Base-by-base conservation (phyloP, 1,140 invertebrate genomes). In the Muscidifurax raptorellus region DNA sequence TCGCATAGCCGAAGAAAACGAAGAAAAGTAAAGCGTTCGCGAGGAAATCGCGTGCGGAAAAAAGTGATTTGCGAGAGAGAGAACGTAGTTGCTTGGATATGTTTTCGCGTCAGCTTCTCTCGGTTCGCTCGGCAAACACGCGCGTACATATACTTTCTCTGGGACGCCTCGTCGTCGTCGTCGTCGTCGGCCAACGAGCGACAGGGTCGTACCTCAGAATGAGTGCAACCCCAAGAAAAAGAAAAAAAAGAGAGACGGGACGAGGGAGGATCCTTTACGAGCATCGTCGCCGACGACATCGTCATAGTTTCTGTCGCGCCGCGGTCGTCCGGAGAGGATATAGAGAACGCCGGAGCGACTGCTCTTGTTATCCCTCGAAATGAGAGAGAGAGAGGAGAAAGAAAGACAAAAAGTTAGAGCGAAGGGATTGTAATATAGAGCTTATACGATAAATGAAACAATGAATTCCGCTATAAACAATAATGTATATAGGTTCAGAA, bases 221-320 rank as follows among this genome's bases (percentile, higher is more conserved):
- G 47, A 80, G 25, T 64, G 69, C 67, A 79, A 28, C 10, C 66
- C 40, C 22, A 77, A 83, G 44, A 83, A 72, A 64, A 10, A 40
- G 47, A 18, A 47, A 22, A 59, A 9, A 22, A 15, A n/a, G 44
- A 40, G 5, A 30, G 7, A 67, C 30, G 30, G 67, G 12, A 30
- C 28, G 30, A 12, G n/a, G 80, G 82, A 81, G 87, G 74, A 83
- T 87, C 88, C 83, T 89, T 89, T 90, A 90, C 89, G 88, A 90
- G 85, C 86, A 69, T 72, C 80, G 80, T 74, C 52, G 83, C 25
- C 76, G 71, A 47, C 78, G 59, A 75, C 78, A 64, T 85, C 78
- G 83, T 85, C 84, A 85, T 85, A 81, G 80, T 83, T 84, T 80
- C 86, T 75, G 81, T 87, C 78, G 81, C 80, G 84, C 52, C 25